A percentile compares a stretch with the other conserved stretches of the same genome.
Evolutionary conservation across 1,140 invertebrate species (phyloP).

Genomic region (Drosophila kanapiae): DNA sequence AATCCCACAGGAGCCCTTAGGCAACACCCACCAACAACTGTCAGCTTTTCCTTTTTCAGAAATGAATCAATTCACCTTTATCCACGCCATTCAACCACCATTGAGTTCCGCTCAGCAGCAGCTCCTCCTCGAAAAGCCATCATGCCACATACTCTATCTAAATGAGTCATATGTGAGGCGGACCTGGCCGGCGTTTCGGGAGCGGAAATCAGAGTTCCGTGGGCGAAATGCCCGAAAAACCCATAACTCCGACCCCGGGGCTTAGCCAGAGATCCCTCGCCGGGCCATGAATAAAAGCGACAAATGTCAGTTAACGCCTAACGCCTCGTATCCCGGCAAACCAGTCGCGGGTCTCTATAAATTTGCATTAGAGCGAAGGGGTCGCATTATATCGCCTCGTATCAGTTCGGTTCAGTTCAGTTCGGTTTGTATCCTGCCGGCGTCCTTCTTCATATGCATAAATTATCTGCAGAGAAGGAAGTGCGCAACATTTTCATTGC

Average conservation of each 20-base stretch:
- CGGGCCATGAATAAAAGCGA: slow-evolving; percentile 72
- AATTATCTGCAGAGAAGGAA: slow-evolving; percentile 63
- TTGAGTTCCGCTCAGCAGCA: slow-evolving; percentile 1
- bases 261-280: slow-evolving; percentile 33
- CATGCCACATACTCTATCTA: slow-evolving; percentile 22
- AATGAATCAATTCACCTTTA: slow-evolving; percentile 54
- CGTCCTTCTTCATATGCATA: slow-evolving; percentile 64
- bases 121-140: slow-evolving; percentile 24
- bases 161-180: slow-evolving; percentile 68
- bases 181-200: slow-evolving; percentile 35
- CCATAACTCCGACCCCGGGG: slow-evolving; percentile 28
- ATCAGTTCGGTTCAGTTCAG: slow-evolving; percentile 29
- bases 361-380: slow-evolving; percentile 69
- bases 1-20: slow-evolving; percentile 42
- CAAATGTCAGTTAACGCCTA: slow-evolving; percentile 79
- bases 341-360: slow-evolving; percentile 69
- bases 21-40: slow-evolving; percentile 51
- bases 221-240: slow-evolving; percentile 13
- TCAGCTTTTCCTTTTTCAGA: slow-evolving; percentile 23
- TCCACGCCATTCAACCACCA: slow-evolving; percentile 26
- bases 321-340: slow-evolving; percentile 55
- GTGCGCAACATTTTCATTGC: slow-evolving; percentile 71
- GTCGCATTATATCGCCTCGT: slow-evolving; percentile 34
- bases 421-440: slow-evolving; percentile 27
- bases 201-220: slow-evolving; percentile 58